phyloP scores from a whole-genome alignment of 2,888 invertebrate genomes.

The Phasia obesa region DNA sequence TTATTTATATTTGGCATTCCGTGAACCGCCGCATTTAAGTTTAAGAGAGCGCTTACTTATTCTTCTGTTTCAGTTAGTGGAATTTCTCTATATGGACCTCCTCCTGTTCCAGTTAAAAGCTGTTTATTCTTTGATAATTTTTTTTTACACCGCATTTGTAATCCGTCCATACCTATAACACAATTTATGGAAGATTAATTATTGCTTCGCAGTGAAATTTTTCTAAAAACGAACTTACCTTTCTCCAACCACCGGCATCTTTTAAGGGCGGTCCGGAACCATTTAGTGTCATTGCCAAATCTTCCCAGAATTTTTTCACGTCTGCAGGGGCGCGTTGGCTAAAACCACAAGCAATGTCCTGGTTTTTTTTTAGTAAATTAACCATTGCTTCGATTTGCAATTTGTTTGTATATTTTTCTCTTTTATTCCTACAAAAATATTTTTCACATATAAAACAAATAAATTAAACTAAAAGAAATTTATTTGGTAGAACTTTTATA shows the following conservation, averaged over 20 bases:
- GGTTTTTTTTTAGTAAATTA: neutral
- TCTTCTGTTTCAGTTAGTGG: conserved; percentile 4
- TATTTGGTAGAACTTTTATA: no score
- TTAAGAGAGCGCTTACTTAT: neutral
- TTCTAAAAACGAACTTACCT: neutral
- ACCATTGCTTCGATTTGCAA: neutral
- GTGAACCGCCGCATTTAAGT: conserved; percentile 1
- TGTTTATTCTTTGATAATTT: neutral
- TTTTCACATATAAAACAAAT: neutral
- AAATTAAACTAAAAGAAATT: neutral
- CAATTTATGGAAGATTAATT: neutral
- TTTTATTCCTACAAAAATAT: conserved; percentile 7
- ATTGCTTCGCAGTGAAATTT: neutral
- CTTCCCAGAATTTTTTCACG: conserved; percentile 6
- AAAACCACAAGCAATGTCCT: conserved; percentile 4
- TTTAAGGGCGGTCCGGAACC: conserved; percentile 1
- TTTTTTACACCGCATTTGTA: neutral
- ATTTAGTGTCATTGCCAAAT: conserved; percentile 2
- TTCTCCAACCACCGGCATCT: conserved; percentile 11
- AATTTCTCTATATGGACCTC: conserved; percentile 5
- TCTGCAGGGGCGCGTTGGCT: neutral
- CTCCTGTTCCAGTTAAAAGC: conserved; percentile 7
- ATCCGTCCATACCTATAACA: neutral
- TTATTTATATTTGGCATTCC: neutral
- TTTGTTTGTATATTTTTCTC: neutral